Evolutionary conservation across 1,140 invertebrate species (phyloP).

Genomic region (Neuroterus valhalla): DNA sequence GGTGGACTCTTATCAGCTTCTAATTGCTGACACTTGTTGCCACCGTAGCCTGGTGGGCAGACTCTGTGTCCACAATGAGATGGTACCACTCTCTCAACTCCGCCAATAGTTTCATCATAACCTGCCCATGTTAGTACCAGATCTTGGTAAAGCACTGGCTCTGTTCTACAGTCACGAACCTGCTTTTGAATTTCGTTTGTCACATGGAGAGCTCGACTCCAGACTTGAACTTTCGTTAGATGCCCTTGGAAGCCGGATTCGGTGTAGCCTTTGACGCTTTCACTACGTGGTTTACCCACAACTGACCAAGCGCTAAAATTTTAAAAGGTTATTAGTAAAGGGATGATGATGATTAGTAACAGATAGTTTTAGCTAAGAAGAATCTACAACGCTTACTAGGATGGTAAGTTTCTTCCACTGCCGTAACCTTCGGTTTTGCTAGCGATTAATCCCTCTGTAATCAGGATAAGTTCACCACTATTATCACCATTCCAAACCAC

Average conservation of each 20-base stretch:
- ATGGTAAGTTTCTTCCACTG: constrained; percentile 84
- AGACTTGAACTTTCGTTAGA: constrained; percentile 95
- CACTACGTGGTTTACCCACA: constrained; percentile 90
- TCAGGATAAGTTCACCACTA: constrained; percentile 88
- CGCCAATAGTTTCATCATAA: constrained; percentile 90
- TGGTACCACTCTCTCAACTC: constrained; percentile 94
- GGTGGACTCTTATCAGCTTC: constrained; percentile 91
- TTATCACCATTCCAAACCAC: constrained; percentile 93
- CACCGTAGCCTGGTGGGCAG: constrained; percentile 89
- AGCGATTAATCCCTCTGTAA: constrained; percentile 94
- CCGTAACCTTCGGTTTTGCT: constrained; percentile 92
- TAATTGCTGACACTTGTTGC: constrained; percentile 88
- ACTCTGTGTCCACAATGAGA: constrained; percentile 91
- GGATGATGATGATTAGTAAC: too few species aligned
- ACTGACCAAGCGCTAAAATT: constrained; percentile 90
- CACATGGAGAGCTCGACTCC: constrained; percentile 92
- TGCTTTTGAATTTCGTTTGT: constrained; percentile 95
- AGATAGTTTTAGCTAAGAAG: constrained; percentile 30
- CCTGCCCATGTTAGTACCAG: constrained; percentile 93
- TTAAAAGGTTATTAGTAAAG: constrained; percentile 44
- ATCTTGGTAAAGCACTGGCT: constrained; percentile 91
- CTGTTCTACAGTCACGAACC: constrained; percentile 91
- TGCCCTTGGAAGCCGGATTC: constrained; percentile 95
- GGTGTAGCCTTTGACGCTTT: constrained; percentile 84
- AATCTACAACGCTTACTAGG: constrained; percentile 80